Evolutionary conservation across 2,797 vertebrate species (phyloP), one percentile per base, ranked within the genome.

Genomic region (Moxostoma hubbsi): DNA sequence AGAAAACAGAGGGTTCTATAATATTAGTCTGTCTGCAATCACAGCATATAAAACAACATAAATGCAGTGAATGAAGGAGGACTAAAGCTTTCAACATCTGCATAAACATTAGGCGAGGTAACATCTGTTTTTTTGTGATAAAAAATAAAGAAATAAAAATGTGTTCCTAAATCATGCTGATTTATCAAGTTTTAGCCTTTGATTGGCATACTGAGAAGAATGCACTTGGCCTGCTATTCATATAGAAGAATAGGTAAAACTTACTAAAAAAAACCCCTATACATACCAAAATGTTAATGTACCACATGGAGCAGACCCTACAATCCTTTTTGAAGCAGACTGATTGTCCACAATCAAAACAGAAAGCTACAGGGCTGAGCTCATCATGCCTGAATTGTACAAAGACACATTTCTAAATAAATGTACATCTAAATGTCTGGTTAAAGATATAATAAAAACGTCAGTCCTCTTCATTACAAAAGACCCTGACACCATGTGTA

Each of bases 101-200:
- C 46, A 68, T 64, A 63, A 54, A 64, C n/a, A 78, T 13, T 16
- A 9, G 5, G 2, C 58, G 61, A 73, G 69, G 61, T 79, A 79
- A 18, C 7, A 24, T 16, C 9, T 8, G 36, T 54, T 18, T 12
- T 54, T 54, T 8, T 51, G 45, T n/a, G 5, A 63, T 36, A 0
- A 62, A 51, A 73, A 24, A n/a, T n/a, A n/a, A n/a, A n/a, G n/a
- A n/a, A n/a, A n/a, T n/a, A n/a, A 53, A 45, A 0, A 63, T 9
- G 10, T 9, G 46, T 15, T 49, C 18, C 8, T n/a, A 36, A 36
- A 58, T 13, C 54, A 43, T 58, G 10, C 43, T 75, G 43, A 58
- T 67, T 49, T 45, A 65, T 11, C 10, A 49, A n/a, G 18, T 4
- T 68, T 66, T 70, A 49, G 47, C 66, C 46, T 77, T 13, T 18